Evolutionary conservation across 2,797 vertebrate species (phyloP).

Genomic region (Myripristis murdjan): DNA sequence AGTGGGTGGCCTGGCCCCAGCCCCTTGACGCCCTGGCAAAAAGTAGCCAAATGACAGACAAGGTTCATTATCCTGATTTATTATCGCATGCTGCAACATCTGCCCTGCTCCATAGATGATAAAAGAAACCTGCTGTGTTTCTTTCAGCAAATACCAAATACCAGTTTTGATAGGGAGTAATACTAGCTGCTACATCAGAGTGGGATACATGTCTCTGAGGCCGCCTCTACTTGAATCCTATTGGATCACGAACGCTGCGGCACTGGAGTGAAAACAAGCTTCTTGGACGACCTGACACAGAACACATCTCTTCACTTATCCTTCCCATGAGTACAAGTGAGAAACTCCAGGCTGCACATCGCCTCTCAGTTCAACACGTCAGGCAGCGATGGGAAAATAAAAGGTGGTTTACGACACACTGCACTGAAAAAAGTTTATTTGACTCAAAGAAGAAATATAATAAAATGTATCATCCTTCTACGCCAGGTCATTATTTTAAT

Average conservation of each 20-base stretch:
- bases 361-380: conserved; percentile 3
- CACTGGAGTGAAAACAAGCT: conserved; percentile 13
- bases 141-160: conserved; percentile 28
- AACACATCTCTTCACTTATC: background rate
- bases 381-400: conserved; percentile 1
- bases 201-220: conserved; percentile 4
- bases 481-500: conserved; percentile 6
- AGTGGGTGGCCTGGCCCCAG: conserved; percentile 66
- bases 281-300: conserved; percentile 25
- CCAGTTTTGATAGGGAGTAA: conserved; percentile 39
- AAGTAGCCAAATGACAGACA: conserved; percentile 33
- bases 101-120: conserved; percentile 52
- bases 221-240: background rate
- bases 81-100: conserved; percentile 68
- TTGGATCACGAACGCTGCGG: conserved; percentile 22
- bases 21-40: conserved; percentile 17
- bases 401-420: background rate
- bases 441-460: background rate
- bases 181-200: conserved; percentile 35
- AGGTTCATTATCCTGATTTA: conserved; percentile 61
- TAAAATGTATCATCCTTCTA: background rate
- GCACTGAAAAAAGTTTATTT: background rate
- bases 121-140: conserved; percentile 25
- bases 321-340: background rate
- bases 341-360: background rate